Evolutionary conservation across 2,888 invertebrate genomes (phyloP).

Genomic region (Acanthosepion pharaonis): DNA sequence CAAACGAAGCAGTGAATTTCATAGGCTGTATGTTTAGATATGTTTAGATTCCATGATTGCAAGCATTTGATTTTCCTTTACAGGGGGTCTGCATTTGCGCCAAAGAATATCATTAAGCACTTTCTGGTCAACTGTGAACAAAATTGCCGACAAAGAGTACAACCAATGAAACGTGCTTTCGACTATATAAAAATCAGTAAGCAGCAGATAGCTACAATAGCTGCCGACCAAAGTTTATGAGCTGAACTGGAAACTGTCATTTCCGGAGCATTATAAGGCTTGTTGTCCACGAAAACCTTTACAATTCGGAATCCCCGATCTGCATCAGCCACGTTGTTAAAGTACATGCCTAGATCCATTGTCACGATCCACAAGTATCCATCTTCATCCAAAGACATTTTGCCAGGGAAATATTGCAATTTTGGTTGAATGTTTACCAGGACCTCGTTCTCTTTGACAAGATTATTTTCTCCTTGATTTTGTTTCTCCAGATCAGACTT

Average conservation of each 20-base stretch:
- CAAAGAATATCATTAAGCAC: too few relatives aligned
- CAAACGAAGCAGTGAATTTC: too few relatives aligned
- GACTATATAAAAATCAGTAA: background rate
- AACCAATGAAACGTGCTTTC: too few relatives aligned
- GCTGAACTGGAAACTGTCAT: background rate
- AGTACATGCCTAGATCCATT: background rate
- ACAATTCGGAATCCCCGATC: background rate
- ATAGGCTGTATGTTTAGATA: too few relatives aligned
- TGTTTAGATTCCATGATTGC: too few relatives aligned
- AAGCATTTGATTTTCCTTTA: too few relatives aligned
- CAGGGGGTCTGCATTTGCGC: too few relatives aligned
- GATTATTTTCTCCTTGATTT: background rate
- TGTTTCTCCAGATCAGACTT: background rate
- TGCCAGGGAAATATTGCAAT: background rate
- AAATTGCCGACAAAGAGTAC: too few relatives aligned
- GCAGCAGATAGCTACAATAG: background rate
- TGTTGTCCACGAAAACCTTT: background rate
- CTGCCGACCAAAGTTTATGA: background rate
- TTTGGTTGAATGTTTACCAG: background rate
- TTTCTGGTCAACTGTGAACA: too few relatives aligned
- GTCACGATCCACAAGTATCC: slow-evolving; percentile 9
- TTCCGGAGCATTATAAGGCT: background rate
- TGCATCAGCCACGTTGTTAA: background rate
- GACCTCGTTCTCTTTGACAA: background rate
- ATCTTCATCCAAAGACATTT: background rate